phyloP scores from a whole-genome alignment of 53 echinoderm and acorn worm species.

The Apostichopus leukothele region DNA sequence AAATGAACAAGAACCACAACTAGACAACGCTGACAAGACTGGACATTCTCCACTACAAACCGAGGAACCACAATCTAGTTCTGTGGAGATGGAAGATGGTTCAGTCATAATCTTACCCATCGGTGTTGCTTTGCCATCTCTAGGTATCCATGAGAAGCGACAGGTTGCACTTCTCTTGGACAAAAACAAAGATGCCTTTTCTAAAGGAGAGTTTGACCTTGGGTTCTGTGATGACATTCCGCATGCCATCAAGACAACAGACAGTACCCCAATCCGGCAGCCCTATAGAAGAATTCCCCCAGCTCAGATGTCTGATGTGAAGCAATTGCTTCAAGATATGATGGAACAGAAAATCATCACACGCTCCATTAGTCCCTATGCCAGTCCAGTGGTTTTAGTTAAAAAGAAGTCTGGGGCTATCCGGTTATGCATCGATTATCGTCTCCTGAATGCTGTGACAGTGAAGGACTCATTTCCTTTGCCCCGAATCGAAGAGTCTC shows the following conservation, averaged over 20 bases:
- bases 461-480: neutral
- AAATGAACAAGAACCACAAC: neutral
- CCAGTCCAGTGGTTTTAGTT: conserved; percentile 54
- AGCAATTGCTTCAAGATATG: conserved; percentile 45
- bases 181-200: conserved; percentile 54
- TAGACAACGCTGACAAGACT: neutral
- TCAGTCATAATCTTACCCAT: conserved; percentile 21
- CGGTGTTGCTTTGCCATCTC: conserved; percentile 15
- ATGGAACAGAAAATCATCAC: conserved; percentile 50
- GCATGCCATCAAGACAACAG: conserved; percentile 52
- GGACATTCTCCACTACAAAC: no score
- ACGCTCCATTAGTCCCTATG: conserved; percentile 52
- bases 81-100: conserved; percentile 12
- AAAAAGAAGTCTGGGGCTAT: conserved; percentile 51
- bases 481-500: conserved; percentile 33
- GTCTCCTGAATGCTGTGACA: conserved; percentile 30
- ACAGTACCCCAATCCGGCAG: conserved; percentile 40
- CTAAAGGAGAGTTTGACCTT: conserved; percentile 58
- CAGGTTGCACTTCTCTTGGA: conserved; percentile 37
- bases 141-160: conserved; percentile 9
- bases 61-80: neutral
- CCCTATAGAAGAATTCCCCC: conserved; percentile 51
- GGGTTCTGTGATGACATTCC: conserved; percentile 58
- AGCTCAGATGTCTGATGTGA: conserved; percentile 45
- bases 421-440: conserved; percentile 44